Evolutionary conservation across 2,888 invertebrate species (phyloP).

Genomic region (Drosophila imparisetae): DNA sequence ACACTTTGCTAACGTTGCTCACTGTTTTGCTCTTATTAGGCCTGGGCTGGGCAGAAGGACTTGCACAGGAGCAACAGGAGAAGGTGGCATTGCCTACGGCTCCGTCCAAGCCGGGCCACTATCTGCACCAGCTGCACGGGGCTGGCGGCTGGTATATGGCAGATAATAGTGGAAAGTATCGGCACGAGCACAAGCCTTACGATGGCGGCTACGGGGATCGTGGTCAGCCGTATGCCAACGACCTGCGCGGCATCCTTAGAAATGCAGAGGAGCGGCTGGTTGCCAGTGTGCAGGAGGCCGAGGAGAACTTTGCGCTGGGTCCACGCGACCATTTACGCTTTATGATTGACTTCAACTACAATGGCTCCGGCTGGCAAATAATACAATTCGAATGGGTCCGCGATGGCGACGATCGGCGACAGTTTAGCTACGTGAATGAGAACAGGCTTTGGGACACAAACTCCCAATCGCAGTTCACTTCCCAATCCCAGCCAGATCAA

Average conservation of each 20-base stretch:
- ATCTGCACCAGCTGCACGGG: conserved; percentile 75
- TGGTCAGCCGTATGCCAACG: conserved; percentile 82
- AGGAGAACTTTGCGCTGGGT: conserved; percentile 58
- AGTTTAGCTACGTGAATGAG: conserved; percentile 85
- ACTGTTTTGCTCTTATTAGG: conserved; percentile 19
- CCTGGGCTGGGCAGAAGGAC: conserved; percentile 18
- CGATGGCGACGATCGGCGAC: conserved; percentile 73
- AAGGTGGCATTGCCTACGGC: conserved; percentile 19
- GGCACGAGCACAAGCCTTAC: conserved; percentile 85
- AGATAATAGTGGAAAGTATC: conserved; percentile 86
- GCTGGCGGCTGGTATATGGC: conserved; percentile 86
- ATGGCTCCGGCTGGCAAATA: conserved; percentile 83
- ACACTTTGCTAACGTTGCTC: conserved; percentile 41
- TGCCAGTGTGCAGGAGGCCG: conserved; percentile 51
- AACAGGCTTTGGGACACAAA: conserved; percentile 85
- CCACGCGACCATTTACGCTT: conserved; percentile 78
- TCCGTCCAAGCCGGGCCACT: conserved; percentile 62
- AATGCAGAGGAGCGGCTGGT: conserved; percentile 55
- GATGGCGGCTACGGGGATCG: conserved; percentile 86
- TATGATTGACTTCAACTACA: conserved; percentile 80
- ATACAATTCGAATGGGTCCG: conserved; percentile 81
- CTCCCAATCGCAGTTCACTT: background rate
- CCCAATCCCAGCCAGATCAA: conserved; percentile 1
- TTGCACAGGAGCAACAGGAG: background rate
- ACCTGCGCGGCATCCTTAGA: conserved; percentile 55